phyloP scores from a whole-genome alignment of 2,797 vertebrate species.

The Bufotes viridis region DNA sequence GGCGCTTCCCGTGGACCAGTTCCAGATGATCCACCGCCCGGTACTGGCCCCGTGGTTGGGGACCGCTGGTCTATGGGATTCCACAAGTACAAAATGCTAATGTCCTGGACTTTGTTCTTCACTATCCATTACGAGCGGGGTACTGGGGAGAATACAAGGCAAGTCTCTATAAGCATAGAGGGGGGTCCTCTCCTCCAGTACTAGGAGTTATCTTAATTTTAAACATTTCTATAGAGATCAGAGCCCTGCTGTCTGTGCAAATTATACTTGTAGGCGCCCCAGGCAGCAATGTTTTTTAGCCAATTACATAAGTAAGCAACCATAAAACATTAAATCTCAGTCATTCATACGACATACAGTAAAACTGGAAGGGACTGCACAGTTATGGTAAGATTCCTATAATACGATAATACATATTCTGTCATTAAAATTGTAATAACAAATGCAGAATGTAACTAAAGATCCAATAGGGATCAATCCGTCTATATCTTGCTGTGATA shows the following conservation, averaged over 20 bases:
- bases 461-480: background rate
- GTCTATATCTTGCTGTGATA: background rate
- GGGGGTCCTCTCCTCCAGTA: background rate
- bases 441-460: background rate
- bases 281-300: background rate
- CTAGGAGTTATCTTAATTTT: background rate
- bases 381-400: background rate
- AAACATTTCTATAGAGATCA: background rate
- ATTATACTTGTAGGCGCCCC: background rate
- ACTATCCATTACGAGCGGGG: too few relatives aligned
- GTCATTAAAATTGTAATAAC: background rate
- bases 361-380: background rate
- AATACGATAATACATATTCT: background rate
- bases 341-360: background rate
- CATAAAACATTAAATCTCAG: background rate
- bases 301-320: slow-evolving; percentile 19
- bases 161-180: too few relatives aligned
- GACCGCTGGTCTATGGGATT: too few relatives aligned
- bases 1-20: too few relatives aligned
- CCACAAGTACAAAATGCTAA: too few relatives aligned
- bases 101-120: too few relatives aligned
- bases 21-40: too few relatives aligned
- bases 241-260: slow-evolving; percentile 1
- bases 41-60: too few relatives aligned
- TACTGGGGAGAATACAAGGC: background rate